Evolutionary conservation across 2,113 vertebrate genomes (phyloP), one percentile per base, ranked within the genome.

Genomic region (Kryptolebias marmoratus): DNA sequence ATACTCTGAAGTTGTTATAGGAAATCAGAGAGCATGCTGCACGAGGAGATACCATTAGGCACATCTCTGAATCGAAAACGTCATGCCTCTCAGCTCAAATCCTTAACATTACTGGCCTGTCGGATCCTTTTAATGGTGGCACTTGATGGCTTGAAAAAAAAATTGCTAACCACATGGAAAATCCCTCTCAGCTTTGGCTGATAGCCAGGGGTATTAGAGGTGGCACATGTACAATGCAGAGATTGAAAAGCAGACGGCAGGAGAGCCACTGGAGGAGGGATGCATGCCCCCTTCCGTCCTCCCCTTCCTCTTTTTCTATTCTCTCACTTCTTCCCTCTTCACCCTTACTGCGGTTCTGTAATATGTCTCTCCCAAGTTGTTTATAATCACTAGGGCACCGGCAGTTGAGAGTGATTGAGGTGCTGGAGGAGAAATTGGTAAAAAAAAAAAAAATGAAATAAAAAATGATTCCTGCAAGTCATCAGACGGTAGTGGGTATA

Each of bases 41-140:
- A 59, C 59, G 70, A 55, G 42, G 74, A 86, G 87, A 93, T 91
- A 90, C 75, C 52, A 80, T 71, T 86, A 80, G 64, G 62, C 31
- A 6, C 39, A 64, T 79, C 60, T 69, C 59, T 47, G 69, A 81
- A 82, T 75, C 2, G 18, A 82, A 87, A 89, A 89, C 87, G 75
- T 61, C 30, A 77, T 85, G 87, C 81, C 77, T 90, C 84, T 90
- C 61, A 75, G 87, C 89, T 84, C 72, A 89, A 90, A 92, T 88
- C 82, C 81, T 78, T 62, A 73, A 72, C 77, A 85, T 88, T 80
- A 79, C 82, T 68, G 83, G 71, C 72, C 82, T 77, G 70, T 80
- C 68, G 62, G 56, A 77, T 71, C 68, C 56, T 85, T 61, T 88
- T 86, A 91, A 91, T 89, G 79, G 77, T 11, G 48, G 69, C 68